Base-by-base conservation (phyloP, 1,140 invertebrate genomes). In the Delia radicum region DNA sequence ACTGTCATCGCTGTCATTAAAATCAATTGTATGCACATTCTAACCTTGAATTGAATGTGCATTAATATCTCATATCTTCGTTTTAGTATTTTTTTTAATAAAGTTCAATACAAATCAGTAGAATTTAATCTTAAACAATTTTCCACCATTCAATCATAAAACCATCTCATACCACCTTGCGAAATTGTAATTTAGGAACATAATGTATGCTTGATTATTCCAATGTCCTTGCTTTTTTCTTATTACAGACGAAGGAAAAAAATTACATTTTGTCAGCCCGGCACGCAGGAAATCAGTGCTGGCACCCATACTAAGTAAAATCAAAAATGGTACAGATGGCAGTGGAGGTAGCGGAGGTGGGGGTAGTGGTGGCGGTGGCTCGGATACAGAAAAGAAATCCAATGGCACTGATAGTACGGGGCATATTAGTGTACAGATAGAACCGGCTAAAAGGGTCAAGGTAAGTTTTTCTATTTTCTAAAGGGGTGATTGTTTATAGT, bases 181-280 rank as follows among this genome's bases (percentile, higher is more conserved):
- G n/a, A n/a, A n/a, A n/a, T n/a, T n/a, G n/a, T n/a, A n/a, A n/a
- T n/a, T n/a, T n/a, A n/a, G n/a, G n/a, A n/a, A n/a, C n/a, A n/a
- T n/a, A n/a, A n/a, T n/a, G n/a, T n/a, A n/a, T n/a, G n/a, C n/a
- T n/a, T n/a, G n/a, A n/a, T 65, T 6, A 6, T 65, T 18, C 27
- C 15, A 67, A 12, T 61, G 0, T 74, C 48, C 37, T 31, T 10
- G 42, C 13, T 76, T 27, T 13, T 55, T 67, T 62, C 74, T 21
- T 13, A 33, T 31, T 15, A 1, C 76, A 85, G 83, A 85, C 78
- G 84, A 85, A 82, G 84, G 82, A 85, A 85, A 84, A 85, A 85
- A 85, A 74, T 71, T 85, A 29, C 84, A 85, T 55, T 85, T 85
- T 76, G 83, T 84, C 31, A 83, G 81, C 77, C 82, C 84, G 27